Conservation (phyloP, 2,797 vertebrate genomes). For the Rhynchotus rufescens region DNA sequence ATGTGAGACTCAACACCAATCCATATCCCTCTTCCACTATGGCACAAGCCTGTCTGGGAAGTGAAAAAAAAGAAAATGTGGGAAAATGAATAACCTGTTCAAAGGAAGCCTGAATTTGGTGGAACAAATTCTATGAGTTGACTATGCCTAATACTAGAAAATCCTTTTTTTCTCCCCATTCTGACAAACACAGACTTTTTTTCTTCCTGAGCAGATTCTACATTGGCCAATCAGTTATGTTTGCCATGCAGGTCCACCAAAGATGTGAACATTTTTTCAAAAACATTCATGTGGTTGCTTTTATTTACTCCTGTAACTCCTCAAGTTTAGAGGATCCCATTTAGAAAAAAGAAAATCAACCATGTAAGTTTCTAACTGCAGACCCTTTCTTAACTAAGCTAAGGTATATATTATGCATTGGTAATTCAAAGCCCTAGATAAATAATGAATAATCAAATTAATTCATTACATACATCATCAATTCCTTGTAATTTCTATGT, state of each 20-base stretch:
- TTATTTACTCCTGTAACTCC: background rate
- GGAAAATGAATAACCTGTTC: background rate
- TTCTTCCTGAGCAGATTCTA: background rate
- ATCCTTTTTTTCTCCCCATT: background rate
- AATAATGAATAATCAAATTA: background rate
- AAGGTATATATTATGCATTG: background rate
- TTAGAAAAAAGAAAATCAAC: background rate
- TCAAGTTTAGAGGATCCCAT: background rate
- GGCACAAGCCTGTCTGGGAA: background rate
- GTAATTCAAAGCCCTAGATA: background rate
- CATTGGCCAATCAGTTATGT: background rate
- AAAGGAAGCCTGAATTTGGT: background rate
- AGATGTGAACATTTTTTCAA: background rate
- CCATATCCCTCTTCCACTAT: background rate
- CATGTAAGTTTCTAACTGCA: background rate
- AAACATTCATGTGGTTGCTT: background rate
- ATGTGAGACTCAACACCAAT: background rate
- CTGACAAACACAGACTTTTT: background rate
- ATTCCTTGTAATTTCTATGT: background rate
- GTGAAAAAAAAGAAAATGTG: background rate
- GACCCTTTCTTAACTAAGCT: background rate
- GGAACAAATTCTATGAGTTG: background rate
- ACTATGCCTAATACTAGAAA: background rate
- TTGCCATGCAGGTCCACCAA: background rate
- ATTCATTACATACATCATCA: background rate